phyloP scores from a whole-genome alignment of 2,113 vertebrate species.

The Onychorhynchus coronatus region DNA sequence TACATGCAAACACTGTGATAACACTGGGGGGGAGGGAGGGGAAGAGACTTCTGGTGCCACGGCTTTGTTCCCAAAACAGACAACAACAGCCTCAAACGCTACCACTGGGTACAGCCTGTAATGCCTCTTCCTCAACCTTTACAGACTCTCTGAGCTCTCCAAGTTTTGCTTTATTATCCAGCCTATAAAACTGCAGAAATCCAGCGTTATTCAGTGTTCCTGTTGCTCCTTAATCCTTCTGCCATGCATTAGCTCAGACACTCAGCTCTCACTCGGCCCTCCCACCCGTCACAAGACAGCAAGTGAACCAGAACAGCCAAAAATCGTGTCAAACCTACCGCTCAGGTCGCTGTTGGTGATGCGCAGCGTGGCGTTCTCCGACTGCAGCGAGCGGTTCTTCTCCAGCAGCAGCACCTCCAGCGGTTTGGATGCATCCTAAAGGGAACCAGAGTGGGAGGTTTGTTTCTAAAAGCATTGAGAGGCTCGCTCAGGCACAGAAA shows the following conservation, averaged over 20 bases:
- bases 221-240: conserved; percentile 7
- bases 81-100: conserved; percentile 40
- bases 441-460: conserved; percentile 40
- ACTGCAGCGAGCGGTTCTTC: conserved; percentile 94
- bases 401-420: conserved; percentile 96
- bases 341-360: conserved; percentile 95
- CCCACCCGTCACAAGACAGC: conserved; percentile 23
- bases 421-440: conserved; percentile 89
- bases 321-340: conserved; percentile 81
- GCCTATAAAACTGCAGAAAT: conserved; percentile 20
- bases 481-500: background rate
- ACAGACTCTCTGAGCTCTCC: conserved; percentile 1
- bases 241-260: conserved; percentile 58
- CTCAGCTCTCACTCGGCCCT: conserved; percentile 38
- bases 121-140: conserved; percentile 31
- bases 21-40: background rate
- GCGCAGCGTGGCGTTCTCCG: conserved; percentile 91
- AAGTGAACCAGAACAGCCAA: background rate
- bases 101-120: background rate
- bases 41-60: background rate
- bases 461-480: background rate
- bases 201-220: background rate
- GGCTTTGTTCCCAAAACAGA: conserved; percentile 15
- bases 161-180: conserved; percentile 23
- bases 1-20: conserved; percentile 40